Percentiles rank a stretch among this genome's conserved stretches.
Evolutionary conservation across 2,888 invertebrate genomes (phyloP).

Genomic region (Phortica magna): DNA sequence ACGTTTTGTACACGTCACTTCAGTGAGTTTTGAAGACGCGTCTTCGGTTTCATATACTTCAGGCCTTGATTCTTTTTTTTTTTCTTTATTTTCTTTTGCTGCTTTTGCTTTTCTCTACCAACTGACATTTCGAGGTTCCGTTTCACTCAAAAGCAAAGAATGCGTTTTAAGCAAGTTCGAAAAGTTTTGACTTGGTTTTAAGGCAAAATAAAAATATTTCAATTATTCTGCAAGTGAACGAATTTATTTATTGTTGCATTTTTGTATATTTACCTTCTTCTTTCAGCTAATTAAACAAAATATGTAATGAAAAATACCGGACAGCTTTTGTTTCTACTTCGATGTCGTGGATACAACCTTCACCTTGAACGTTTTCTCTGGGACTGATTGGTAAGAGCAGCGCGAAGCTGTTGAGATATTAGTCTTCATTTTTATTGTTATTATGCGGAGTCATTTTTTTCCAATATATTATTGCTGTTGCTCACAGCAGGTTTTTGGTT

Average conservation of each 20-base stretch:
- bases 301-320: slow-evolving; percentile 48
- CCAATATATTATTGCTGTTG: background rate
- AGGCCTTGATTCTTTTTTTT: slow-evolving; percentile 33
- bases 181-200: background rate
- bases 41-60: slow-evolving; percentile 33
- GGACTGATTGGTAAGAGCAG: slow-evolving; percentile 61
- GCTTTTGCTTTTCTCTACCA: background rate
- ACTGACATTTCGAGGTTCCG: background rate
- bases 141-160: background rate
- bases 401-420: slow-evolving; percentile 45
- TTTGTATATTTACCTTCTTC: background rate
- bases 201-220: background rate
- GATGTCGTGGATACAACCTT: slow-evolving; percentile 66
- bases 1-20: background rate
- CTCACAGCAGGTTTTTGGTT: slow-evolving; percentile 7
- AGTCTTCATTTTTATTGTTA: slow-evolving; percentile 49
- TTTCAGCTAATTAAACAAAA: slow-evolving; percentile 38
- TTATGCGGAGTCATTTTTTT: slow-evolving; percentile 30
- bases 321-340: slow-evolving; percentile 18
- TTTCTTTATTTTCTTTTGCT: slow-evolving; percentile 1
- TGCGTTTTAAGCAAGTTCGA: background rate
- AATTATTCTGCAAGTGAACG: slow-evolving; percentile 35
- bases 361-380: slow-evolving; percentile 71
- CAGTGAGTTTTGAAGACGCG: background rate
- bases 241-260: slow-evolving; percentile 29